Evolutionary conservation across 2,797 vertebrate species (phyloP).

Genomic region (Rhinatrema bivittatum): DNA sequence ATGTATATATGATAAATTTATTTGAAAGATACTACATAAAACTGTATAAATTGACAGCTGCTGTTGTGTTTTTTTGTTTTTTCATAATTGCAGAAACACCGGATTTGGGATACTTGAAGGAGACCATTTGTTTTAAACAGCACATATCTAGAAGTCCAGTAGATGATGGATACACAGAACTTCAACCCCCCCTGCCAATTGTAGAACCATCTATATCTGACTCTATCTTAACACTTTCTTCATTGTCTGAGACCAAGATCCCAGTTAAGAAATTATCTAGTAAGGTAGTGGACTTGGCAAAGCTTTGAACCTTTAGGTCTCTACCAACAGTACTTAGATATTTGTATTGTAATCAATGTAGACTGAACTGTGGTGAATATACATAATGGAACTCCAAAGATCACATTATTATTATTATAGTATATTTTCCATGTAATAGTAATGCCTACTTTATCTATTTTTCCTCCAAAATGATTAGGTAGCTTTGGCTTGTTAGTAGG

Average conservation of each 20-base stretch:
- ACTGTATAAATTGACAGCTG: too few species aligned
- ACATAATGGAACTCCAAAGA: too few species aligned
- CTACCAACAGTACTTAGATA: too few species aligned
- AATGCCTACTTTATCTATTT: too few species aligned
- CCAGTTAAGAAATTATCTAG: constrained; percentile 2
- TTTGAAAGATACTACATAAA: too few species aligned
- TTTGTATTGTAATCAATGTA: too few species aligned
- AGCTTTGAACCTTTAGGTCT: not conserved
- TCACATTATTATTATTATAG: too few species aligned
- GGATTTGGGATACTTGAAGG: constrained; percentile 35
- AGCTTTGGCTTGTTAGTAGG: too few species aligned
- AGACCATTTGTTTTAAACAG: constrained; percentile 47
- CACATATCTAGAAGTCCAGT: constrained; percentile 14
- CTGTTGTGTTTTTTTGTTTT: not conserved
- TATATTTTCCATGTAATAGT: too few species aligned
- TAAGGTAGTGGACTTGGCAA: constrained; percentile 42
- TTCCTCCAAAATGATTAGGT: too few species aligned
- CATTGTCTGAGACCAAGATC: constrained; percentile 10
- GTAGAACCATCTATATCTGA: constrained; percentile 27
- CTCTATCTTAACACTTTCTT: constrained; percentile 37
- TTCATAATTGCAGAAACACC: constrained; percentile 45
- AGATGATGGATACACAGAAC: constrained; percentile 28
- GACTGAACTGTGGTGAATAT: too few species aligned
- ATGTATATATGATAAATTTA: too few species aligned
- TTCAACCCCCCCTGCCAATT: constrained; percentile 2